Base-by-base conservation (phyloP, 2,797 vertebrate species). In the Notoglanidium macrostoma region DNA sequence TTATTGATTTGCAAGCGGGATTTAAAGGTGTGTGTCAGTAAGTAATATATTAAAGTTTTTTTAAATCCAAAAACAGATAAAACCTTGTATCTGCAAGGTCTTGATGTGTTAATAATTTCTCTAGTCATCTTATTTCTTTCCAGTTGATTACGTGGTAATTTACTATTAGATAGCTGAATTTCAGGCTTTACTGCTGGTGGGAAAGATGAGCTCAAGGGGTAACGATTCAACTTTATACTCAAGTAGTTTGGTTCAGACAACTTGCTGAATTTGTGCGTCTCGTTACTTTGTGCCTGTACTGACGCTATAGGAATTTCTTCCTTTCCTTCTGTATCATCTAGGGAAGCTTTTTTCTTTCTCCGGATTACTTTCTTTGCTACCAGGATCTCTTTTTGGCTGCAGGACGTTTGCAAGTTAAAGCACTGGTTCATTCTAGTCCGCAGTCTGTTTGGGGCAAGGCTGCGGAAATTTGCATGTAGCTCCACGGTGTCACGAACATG, bases 381-480 rank as follows among this genome's bases (percentile, higher is more conserved):
- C 57, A 46, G 55, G 8, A 46, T 6, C 49, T 49, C 8, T 49
- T 83, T 84, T 84, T 54, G 49, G 82, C 9, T 81, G 23, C 59
- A 49, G 49, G 29, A 40, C 9, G 2, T 84, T 84, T 84, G 82
- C 82, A 55, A 84, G 65, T 84, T 70, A 84, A 84, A 57, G 29
- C 49, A 26, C 15, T 35, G 9, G 17, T 35, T 40, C 59, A 21
- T 83, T 83, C 44, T 83, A 23, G 19, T 79, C 78, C 7, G 23
- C 35, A n/a, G 6, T 51, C 63, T 68, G 81, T 23, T 54, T 35
- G 63, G 17, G 46, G n/a, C 21, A 51, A 63, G 40, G 40, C n/a
- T 83, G 46, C 0, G n/a, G 1, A 44, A 49, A 84, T 84, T 84
- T 72, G 67, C 65, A 55, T 84, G 82, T 9, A 32, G 82, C 49